Evolutionary conservation across 2,797 vertebrate genomes (phyloP).

Genomic region (Aulostomus chinensis): DNA sequence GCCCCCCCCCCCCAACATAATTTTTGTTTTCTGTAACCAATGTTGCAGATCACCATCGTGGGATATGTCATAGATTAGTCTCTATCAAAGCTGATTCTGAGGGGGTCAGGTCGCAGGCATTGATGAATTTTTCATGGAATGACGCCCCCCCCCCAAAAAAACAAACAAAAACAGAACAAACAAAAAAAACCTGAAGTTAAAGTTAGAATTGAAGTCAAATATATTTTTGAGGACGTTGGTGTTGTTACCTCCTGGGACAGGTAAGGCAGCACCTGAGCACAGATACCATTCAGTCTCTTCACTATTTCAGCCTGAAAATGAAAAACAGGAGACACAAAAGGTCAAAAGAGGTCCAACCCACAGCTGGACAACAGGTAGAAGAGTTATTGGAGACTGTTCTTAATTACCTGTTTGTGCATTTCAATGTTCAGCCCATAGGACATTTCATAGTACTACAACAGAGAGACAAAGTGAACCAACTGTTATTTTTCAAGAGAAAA

Average conservation of each 20-base stretch:
- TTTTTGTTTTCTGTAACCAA: too few species aligned
- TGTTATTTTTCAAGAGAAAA: neutral
- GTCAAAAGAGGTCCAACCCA: neutral
- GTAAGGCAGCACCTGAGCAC: conserved; percentile 97
- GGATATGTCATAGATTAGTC: too few species aligned
- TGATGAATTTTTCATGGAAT: too few species aligned
- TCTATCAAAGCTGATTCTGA: too few species aligned
- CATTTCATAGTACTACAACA: conserved; percentile 94
- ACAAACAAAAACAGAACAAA: too few species aligned
- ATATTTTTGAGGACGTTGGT: too few species aligned
- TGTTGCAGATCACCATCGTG: too few species aligned
- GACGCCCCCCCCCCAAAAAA: too few species aligned
- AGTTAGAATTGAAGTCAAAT: too few species aligned
- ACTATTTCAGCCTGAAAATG: conserved; percentile 92
- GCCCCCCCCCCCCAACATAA: too few species aligned
- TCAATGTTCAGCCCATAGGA: conserved; percentile 97
- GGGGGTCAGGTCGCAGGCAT: too few species aligned
- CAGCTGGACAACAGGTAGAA: neutral
- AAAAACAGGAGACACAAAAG: neutral
- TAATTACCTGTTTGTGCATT: conserved; percentile 97
- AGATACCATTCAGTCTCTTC: conserved; percentile 97
- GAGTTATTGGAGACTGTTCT: neutral
- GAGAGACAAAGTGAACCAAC: conserved; percentile 4
- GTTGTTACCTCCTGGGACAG: conserved; percentile 94
- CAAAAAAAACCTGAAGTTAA: too few species aligned